These are phyloP conservation scores for Chloromyia formosa DNA, from an alignment of 2,888 invertebrate genomes.

Conservation along the genomic window DNA sequence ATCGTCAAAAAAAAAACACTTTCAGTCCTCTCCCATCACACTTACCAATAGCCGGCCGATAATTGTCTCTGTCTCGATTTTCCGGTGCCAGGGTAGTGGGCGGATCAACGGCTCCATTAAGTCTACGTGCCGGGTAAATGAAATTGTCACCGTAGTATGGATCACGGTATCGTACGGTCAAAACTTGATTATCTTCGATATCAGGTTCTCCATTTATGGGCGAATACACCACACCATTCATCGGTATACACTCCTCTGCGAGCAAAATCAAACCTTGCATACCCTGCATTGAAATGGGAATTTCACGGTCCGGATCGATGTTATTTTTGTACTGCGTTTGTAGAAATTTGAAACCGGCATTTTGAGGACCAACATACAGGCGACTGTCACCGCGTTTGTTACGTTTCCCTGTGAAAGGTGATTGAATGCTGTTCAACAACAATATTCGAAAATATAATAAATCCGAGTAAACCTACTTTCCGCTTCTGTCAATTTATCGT, in stretches of 20 bases:
- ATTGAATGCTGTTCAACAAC: no score
- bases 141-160: slow-evolving; percentile 78
- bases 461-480: slow-evolving; percentile 71
- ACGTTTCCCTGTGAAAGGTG: slow-evolving; percentile 68
- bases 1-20: background rate
- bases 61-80: slow-evolving; percentile 74
- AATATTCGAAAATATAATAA: no score
- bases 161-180: slow-evolving; percentile 80
- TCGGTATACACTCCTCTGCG: slow-evolving; percentile 74
- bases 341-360: slow-evolving; percentile 76
- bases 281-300: slow-evolving; percentile 76
- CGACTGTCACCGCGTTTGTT: slow-evolving; percentile 90
- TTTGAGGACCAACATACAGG: slow-evolving; percentile 82
- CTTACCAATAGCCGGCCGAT: slow-evolving; percentile 79
- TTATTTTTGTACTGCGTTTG: slow-evolving; percentile 74
- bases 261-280: slow-evolving; percentile 83
- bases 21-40: background rate
- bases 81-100: slow-evolving; percentile 81
- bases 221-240: slow-evolving; percentile 73
- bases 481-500: slow-evolving; percentile 79
- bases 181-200: slow-evolving; percentile 68
- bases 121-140: slow-evolving; percentile 79
- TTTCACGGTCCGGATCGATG: slow-evolving; percentile 65
- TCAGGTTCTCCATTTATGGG: slow-evolving; percentile 77
- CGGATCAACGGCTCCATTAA: slow-evolving; percentile 76